A percentile compares a stretch with the other conserved stretches of the same genome.
These are phyloP conservation scores for Euleptes europaea DNA, from an alignment of 2,113 vertebrate genomes.

Conservation along the genomic window DNA sequence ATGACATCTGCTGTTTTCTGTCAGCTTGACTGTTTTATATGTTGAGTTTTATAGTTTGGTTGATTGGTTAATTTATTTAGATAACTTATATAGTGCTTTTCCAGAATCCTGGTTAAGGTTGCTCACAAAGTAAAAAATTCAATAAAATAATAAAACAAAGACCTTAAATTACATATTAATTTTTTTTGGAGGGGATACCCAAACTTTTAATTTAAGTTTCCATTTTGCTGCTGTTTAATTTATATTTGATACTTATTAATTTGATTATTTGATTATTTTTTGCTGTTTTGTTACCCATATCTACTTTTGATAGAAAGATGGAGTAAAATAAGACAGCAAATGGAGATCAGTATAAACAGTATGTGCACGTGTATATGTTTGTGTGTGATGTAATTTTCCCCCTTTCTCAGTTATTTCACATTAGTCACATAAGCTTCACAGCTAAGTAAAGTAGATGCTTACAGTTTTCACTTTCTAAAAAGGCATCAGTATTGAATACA, in stretches of 20 bases:
- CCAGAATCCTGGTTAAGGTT: too few relatives aligned
- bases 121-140: too few relatives aligned
- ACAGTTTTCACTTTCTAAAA: too few relatives aligned
- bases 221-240: not conserved
- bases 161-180: too few relatives aligned
- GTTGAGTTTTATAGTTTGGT: too few relatives aligned
- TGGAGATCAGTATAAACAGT: not conserved
- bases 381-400: not conserved
- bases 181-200: not conserved
- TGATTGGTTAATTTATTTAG: too few relatives aligned
- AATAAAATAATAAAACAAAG: too few relatives aligned
- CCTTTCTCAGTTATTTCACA: too few relatives aligned
- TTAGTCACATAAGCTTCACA: too few relatives aligned
- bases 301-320: not conserved
- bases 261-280: not conserved
- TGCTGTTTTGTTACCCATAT: not conserved
- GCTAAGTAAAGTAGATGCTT: not conserved
- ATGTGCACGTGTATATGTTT: not conserved
- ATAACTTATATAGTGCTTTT: too few relatives aligned
- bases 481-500: not conserved
- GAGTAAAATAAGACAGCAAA: not conserved
- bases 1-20: too few relatives aligned
- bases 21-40: too few relatives aligned
- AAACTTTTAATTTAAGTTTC: not conserved
- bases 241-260: not conserved